Evolutionary conservation across 2,113 vertebrate genomes (phyloP), one percentile per base, ranked within the genome.

Genomic region (Mus spicilegus): DNA sequence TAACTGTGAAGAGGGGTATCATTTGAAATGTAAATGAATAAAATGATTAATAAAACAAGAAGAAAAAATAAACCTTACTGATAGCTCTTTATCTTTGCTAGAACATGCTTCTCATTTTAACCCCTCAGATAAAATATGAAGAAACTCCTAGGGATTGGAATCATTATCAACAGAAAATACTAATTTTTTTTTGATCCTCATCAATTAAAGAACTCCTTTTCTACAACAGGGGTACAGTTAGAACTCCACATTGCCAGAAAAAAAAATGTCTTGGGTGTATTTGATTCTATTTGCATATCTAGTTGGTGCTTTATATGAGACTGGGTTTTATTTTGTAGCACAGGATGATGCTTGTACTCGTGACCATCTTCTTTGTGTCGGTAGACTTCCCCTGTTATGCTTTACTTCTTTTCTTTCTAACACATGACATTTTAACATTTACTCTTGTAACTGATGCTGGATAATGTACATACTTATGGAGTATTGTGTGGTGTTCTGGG

Each of bases 161-260:
- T 56, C 10, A 42, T 10, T 51, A 17, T 13, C 26, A 90, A 2
- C 9, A 54, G 33, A 67, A 13, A 58, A 61, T 81, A 14, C 2
- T 28, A 63, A 7, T 63, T 63, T 33, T 49, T 75, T 75, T 4
- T 7, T 81, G 11, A 87, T 22, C 17, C 24, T 75, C 26, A 54
- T 56, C 2, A 54, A 39, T 65, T 7, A 76, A 69, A 61, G 10
- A 6, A 11, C 26, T 56, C 2, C 2, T 69, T 20, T 70, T 14
- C 22, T 19, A 26, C 2, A 1, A 26, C 1, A 8, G 17, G 12
- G 11, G 39, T 0, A 39, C 5, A 87, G 51, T 0, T 11, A 13
- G 26, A 77, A 7, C 13, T n/a, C 1, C 26, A 30, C 22, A 22
- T 19, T 78, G 19, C 14, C 19, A 91, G 14, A 13, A 5, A 67